These are phyloP conservation scores for Pachyramphus minor DNA, from an alignment of 2,113 vertebrate species.

Conservation along the genomic window DNA sequence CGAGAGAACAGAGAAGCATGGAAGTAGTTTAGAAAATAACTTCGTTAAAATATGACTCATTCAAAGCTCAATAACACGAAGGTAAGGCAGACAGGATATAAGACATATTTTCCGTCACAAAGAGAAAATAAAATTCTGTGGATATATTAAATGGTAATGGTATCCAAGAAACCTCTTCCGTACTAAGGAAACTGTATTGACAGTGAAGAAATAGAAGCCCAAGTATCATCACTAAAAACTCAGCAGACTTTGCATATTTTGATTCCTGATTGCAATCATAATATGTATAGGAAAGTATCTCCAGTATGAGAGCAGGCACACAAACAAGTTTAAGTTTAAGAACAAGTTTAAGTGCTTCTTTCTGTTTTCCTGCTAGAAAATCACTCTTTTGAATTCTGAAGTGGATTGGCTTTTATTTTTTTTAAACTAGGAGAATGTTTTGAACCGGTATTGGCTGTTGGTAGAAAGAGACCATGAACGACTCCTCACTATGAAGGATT, in stretches of 20 bases:
- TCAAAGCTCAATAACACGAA: neutral
- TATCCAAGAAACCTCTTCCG: neutral
- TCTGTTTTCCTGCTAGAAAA: neutral
- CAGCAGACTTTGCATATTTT: neutral
- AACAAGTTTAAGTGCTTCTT: neutral
- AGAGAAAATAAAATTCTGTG: neutral
- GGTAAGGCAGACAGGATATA: neutral
- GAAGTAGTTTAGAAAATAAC: neutral
- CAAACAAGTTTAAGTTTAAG: neutral
- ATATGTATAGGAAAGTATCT: neutral
- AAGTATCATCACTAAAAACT: neutral
- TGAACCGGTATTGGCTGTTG: neutral
- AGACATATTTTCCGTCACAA: neutral
- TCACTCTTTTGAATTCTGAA: neutral
- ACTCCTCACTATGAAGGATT: neutral
- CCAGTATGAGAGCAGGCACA: neutral
- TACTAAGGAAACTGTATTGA: neutral
- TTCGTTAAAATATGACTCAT: neutral
- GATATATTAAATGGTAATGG: neutral
- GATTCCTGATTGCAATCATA: neutral
- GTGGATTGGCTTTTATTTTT: neutral
- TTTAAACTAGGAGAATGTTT: neutral
- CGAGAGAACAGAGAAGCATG: neutral
- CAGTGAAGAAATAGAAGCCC: neutral
- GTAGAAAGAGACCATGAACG: neutral